Evolutionary conservation across 92 coral and sea anemone species (phyloP), one percentile per base, ranked within the genome.

Genomic region (Umimayanthus chanpuru): DNA sequence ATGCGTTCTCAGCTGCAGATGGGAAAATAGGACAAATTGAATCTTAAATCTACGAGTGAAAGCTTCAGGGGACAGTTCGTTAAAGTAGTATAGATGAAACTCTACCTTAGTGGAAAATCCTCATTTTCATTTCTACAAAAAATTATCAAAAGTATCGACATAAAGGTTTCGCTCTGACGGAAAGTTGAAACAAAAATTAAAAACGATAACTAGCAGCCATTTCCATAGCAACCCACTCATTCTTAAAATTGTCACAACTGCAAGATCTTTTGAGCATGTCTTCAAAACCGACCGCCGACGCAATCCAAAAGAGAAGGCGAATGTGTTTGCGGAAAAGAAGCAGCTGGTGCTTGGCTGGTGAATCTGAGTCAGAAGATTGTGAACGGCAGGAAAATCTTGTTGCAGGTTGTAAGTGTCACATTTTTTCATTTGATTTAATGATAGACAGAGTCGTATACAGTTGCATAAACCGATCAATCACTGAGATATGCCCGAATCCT

Each of bases 301-400:
- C 44, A 73, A 40, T 73, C 40, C 77, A 73, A 73, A 36, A 8
- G 44, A n/a, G 79, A 20, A 75, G 79, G 16, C 79, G 79, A 21
- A 75, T 75, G 79, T 75, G 79, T 38, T 40, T 75, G 47, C 79
- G 25, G 20, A 75, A 75, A 53, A 39, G 39, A 32, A 39, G 44
- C 47, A 75, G 79, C 20, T 75, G 47, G 53, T 18, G 47, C 25
- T 39, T 36, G n/a, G 79, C 79, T 15, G 47, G 49, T 26, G 79
- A 12, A 14, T 39, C 53, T 7, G 53, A 75, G 25, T 39, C 50
- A 36, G 79, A 75, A n/a, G 79, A 75, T 5, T 18, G 79, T 39
- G 47, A 1, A 36, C 26, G 3, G 12, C 26, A 26, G 4, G 53
- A 39, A 39, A 75, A 75, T 4, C 79, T 43, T 75, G 50, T 2